Evolutionary conservation across 64 coral and sea anemone genomes (phyloP), one percentile per base, ranked within the genome.

Genomic region (Anthopleura sola): DNA sequence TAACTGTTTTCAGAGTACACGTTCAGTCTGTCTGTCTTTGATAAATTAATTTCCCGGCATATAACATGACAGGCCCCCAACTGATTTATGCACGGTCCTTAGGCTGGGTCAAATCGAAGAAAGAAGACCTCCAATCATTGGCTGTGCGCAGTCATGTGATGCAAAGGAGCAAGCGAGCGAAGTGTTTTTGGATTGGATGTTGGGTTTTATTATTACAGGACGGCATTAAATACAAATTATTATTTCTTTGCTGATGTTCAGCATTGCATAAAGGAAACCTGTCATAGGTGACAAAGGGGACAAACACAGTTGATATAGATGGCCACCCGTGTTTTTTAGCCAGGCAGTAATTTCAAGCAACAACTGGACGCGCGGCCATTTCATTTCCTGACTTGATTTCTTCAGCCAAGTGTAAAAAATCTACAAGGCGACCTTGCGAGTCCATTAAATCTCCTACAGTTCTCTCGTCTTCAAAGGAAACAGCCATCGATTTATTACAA

Each of bases 401-500:
- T 49, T 49, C 18, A 53, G 5, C 7, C 5, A 17, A 37, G 18
- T 6, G 26, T 32, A 6, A 81, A n/a, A 53, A 34, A 83, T n/a
- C 19, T 60, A 60, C 47, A 83, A 34, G 47, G 29, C 55, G 18
- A 49, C 76, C 44, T 55, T 55, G 44, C 32, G 50, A 60, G 50
- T 34, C 32, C 50, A 31, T 60, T 60, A 60, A 56, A 83, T 83
- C 48, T 21, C n/a, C n/a, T 83, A 56, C 49, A 51, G 82, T 56
- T 83, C 66, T 54, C 33, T 56, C 32, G 82, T 51, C 32, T 55
- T 28, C 84, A 77, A 82, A 75, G 74, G 85, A 92, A 57, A 87
- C 78, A 53, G 77, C 46, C 79, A 24, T 47, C 54, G 68, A 56
- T 87, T 87, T 91, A 91, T 91, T 91, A 91, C 80, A 78, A 56